Percentiles rank a stretch among this genome's conserved stretches.
Conservation (phyloP, 2,888 invertebrate genomes). For the Celastrina argiolus region DNA sequence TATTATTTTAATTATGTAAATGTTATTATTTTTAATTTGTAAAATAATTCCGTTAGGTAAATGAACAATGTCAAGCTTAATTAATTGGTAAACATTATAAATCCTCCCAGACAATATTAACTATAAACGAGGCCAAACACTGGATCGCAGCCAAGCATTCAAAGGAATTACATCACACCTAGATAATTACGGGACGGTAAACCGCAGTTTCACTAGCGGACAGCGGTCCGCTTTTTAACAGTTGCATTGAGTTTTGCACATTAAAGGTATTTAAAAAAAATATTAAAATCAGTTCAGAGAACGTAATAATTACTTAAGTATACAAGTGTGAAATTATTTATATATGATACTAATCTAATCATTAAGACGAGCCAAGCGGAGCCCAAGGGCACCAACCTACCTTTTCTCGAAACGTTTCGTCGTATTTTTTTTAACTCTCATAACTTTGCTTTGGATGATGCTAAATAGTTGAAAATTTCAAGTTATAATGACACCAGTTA, state of each 20-base stretch:
- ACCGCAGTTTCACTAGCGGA: slow-evolving; percentile 35
- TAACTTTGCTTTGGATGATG: too few species aligned
- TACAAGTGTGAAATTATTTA: too few species aligned
- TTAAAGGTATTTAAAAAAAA: background rate
- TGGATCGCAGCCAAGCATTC: slow-evolving; percentile 41
- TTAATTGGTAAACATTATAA: slow-evolving; percentile 5
- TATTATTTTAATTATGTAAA: too few species aligned
- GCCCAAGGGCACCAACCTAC: too few species aligned
- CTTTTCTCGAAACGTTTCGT: too few species aligned
- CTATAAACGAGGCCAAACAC: slow-evolving; percentile 21
- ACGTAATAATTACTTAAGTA: too few species aligned
- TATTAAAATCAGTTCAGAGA: background rate
- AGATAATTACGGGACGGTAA: slow-evolving; percentile 39
- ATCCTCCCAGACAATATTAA: slow-evolving; percentile 14
- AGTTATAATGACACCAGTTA: too few species aligned
- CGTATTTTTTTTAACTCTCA: too few species aligned
- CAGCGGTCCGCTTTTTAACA: slow-evolving; percentile 22
- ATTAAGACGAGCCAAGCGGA: too few species aligned
- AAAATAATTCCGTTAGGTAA: background rate
- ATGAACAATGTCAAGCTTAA: background rate
- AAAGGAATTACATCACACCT: slow-evolving; percentile 42
- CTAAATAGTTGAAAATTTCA: too few species aligned
- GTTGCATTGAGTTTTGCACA: slow-evolving; percentile 9
- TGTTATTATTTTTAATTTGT: too few species aligned
- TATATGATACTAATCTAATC: too few species aligned